Percentiles rank a stretch among this genome's conserved stretches.
These are phyloP conservation scores for Buceros bicornis DNA, from an alignment of 2,797 vertebrate species.

Conservation along the genomic window DNA sequence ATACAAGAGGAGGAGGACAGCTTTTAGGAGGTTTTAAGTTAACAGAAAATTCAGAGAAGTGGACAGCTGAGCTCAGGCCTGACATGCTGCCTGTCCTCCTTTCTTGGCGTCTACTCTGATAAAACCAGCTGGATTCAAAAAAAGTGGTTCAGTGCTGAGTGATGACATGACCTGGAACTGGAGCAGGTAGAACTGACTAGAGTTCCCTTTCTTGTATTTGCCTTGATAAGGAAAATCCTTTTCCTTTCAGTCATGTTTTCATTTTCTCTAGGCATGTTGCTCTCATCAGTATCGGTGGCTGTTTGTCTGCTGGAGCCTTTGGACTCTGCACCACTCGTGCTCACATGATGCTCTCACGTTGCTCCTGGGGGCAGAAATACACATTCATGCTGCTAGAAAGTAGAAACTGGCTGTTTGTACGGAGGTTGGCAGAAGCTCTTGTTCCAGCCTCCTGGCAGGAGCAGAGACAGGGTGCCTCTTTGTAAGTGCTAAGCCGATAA, in stretches of 20 bases:
- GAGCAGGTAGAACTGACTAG: not conserved
- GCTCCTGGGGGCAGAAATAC: conserved; percentile 13
- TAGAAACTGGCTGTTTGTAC: conserved; percentile 35
- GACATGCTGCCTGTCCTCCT: not conserved
- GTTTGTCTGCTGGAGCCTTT: conserved; percentile 24
- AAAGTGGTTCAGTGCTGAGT: not conserved
- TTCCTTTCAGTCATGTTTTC: not conserved
- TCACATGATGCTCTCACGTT: conserved; percentile 12
- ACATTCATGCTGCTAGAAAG: not conserved
- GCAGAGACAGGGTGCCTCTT: not conserved
- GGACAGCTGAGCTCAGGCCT: not conserved
- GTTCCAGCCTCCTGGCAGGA: not conserved
- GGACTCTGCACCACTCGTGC: conserved; percentile 18
- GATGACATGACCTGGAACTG: not conserved
- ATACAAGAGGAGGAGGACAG: not conserved
- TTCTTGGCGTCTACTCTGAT: not conserved
- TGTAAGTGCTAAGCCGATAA: not conserved
- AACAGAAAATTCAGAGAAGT: not conserved
- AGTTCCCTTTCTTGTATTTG: not conserved
- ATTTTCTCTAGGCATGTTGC: not conserved
- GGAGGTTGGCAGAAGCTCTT: conserved; percentile 4
- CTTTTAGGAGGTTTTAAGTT: not conserved
- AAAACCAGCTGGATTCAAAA: not conserved
- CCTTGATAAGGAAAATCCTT: not conserved
- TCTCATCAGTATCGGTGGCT: not conserved